Evolutionary conservation across 2,797 vertebrate genomes (phyloP).

Genomic region (Toxotes lorentzi): DNA sequence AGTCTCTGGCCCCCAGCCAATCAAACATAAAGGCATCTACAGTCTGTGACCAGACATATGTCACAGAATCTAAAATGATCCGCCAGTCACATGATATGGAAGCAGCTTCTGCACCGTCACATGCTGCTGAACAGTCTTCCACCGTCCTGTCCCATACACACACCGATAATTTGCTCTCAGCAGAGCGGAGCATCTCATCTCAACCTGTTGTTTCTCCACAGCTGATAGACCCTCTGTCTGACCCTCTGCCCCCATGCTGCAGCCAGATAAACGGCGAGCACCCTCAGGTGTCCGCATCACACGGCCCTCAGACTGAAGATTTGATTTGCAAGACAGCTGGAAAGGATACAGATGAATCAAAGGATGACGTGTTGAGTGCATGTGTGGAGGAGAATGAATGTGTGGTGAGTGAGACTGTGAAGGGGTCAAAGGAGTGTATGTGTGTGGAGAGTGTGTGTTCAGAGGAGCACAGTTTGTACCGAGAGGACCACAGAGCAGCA

Average conservation of each 20-base stretch:
- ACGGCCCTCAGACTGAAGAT: background rate
- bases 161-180: background rate
- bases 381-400: background rate
- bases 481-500: slow-evolving; percentile 27
- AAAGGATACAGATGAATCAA: background rate
- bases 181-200: background rate
- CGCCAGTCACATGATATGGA: slow-evolving; percentile 29
- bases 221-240: background rate
- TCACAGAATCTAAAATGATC: slow-evolving; percentile 4
- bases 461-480: background rate
- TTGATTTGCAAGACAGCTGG: background rate
- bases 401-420: background rate
- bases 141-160: background rate
- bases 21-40: slow-evolving; percentile 1
- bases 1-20: slow-evolving; percentile 13
- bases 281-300: background rate
- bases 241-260: background rate
- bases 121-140: background rate
- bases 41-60: background rate
- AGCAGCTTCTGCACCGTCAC: background rate
- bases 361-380: background rate
- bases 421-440: background rate
- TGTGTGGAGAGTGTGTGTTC: background rate
- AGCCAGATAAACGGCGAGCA: slow-evolving; percentile 7
- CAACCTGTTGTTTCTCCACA: slow-evolving; percentile 10